Evolutionary conservation across 1,140 invertebrate species (phyloP).

Genomic region (Drosophila paulistorum): DNA sequence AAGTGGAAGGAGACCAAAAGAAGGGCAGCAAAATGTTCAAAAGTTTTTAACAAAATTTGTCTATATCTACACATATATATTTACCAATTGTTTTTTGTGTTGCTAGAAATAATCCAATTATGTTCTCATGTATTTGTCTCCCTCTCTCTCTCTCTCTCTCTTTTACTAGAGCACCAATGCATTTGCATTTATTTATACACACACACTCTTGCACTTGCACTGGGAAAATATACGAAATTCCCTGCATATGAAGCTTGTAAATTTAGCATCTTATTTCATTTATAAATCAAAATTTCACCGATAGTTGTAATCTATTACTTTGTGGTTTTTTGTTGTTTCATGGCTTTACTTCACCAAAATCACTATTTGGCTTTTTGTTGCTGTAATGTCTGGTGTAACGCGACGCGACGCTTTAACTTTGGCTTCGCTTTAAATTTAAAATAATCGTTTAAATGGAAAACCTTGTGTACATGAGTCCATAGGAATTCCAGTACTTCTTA

Average conservation of each 20-base stretch:
- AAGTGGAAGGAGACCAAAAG: slow-evolving; percentile 26
- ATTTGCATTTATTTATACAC: slow-evolving; percentile 65
- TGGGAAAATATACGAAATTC: slow-evolving; percentile 32
- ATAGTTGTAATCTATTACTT: slow-evolving; percentile 38
- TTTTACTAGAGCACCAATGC: slow-evolving; percentile 24
- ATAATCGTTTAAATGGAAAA: not conserved
- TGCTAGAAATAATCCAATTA: slow-evolving; percentile 70
- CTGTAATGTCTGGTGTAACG: not conserved
- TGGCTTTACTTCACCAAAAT: not conserved
- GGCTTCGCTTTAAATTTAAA: too few relatives aligned
- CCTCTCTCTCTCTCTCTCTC: slow-evolving; percentile 18
- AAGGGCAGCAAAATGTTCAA: slow-evolving; percentile 33
- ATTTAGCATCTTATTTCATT: slow-evolving; percentile 34
- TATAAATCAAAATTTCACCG: slow-evolving; percentile 62
- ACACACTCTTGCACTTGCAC: slow-evolving; percentile 35
- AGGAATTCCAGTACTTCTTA: not conserved
- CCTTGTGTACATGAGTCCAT: not conserved
- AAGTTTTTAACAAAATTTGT: slow-evolving; percentile 22
- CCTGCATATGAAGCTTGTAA: not conserved
- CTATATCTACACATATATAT: slow-evolving; percentile 34
- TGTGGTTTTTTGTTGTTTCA: slow-evolving; percentile 39
- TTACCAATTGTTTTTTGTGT: slow-evolving; percentile 55
- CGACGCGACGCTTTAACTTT: not conserved
- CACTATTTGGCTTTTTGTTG: slow-evolving; percentile 1
- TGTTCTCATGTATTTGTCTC: slow-evolving; percentile 53